phyloP scores from a whole-genome alignment of 2,113 vertebrate species.

The Rhinogobius similis region DNA sequence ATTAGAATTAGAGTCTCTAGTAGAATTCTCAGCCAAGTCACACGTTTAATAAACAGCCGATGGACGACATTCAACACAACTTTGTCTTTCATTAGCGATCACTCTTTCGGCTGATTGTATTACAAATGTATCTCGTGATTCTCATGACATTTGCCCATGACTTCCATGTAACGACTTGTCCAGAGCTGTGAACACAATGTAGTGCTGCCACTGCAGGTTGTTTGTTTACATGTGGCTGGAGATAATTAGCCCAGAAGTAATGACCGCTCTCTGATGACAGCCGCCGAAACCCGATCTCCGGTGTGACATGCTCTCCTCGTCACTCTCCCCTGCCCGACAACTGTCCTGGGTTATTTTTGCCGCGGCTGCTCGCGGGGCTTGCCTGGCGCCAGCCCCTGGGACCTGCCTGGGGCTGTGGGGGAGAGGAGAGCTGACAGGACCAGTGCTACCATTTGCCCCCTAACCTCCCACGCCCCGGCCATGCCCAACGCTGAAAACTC shows the following conservation, averaged over 20 bases:
- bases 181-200: conserved; percentile 63
- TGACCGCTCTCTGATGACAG: conserved; percentile 82
- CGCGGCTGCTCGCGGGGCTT: conserved; percentile 62
- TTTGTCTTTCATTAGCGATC: background rate
- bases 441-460: conserved; percentile 64
- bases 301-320: conserved; percentile 73
- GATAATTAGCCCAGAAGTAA: conserved; percentile 84
- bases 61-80: background rate
- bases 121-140: background rate
- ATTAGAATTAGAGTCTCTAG: too few relatives aligned
- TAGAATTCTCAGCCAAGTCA: too few relatives aligned
- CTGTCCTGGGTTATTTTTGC: conserved; percentile 78
- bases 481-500: conserved; percentile 66
- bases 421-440: conserved; percentile 62
- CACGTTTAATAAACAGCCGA: background rate
- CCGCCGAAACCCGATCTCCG: conserved; percentile 73
- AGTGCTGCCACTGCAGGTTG: conserved; percentile 65
- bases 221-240: conserved; percentile 75
- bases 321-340: conserved; percentile 78
- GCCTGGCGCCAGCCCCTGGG: conserved; percentile 78
- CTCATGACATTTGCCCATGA: background rate
- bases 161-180: conserved; percentile 2
- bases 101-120: background rate
- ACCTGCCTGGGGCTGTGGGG: conserved; percentile 46
- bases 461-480: conserved; percentile 58